Evolutionary conservation across 2,113 vertebrate genomes (phyloP).

Genomic region (Desmodus rotundus): DNA sequence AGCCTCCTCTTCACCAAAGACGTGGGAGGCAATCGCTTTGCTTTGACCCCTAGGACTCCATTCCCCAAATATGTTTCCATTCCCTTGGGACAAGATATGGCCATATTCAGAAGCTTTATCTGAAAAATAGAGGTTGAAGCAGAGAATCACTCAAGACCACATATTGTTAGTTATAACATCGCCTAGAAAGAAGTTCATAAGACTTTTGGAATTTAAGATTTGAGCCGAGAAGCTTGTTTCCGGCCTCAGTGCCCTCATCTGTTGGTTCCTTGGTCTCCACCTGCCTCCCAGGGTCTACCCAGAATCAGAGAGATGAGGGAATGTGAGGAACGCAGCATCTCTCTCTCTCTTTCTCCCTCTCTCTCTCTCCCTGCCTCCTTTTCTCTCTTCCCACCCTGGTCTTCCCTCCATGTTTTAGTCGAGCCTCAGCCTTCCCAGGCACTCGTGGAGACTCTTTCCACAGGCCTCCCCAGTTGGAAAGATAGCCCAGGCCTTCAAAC

Average conservation of each 20-base stretch:
- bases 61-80: not conserved
- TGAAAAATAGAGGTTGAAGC: constrained; percentile 3
- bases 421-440: not conserved
- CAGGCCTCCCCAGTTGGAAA: not conserved
- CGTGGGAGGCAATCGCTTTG: not conserved
- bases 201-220: not conserved
- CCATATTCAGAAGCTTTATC: not conserved
- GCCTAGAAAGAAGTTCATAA: constrained; percentile 37
- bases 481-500: constrained; percentile 63
- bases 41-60: not conserved
- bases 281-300: not conserved
- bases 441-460: not conserved
- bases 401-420: not conserved
- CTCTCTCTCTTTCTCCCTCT: not conserved
- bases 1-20: not conserved
- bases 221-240: not conserved
- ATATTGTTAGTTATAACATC: not conserved
- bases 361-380: too few relatives aligned
- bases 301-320: not conserved
- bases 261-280: not conserved
- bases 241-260: not conserved
- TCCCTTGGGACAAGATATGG: not conserved
- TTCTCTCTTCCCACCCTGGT: not conserved
- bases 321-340: not conserved
- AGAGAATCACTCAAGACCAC: not conserved